These are phyloP conservation scores for Rhombomys opimus DNA, from an alignment of 2,113 vertebrate genomes.

Conservation along the genomic window DNA sequence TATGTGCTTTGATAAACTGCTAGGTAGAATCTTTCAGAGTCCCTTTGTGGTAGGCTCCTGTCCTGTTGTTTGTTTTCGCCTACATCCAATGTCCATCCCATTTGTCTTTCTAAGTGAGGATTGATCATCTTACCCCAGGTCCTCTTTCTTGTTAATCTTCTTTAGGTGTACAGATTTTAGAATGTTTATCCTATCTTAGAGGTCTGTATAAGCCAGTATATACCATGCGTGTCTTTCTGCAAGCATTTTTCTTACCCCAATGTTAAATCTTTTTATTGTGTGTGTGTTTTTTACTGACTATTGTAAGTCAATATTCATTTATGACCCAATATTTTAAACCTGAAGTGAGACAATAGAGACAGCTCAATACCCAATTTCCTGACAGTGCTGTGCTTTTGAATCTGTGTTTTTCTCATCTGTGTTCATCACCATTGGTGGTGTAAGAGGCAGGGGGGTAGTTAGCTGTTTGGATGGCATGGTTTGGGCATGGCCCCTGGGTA, in stretches of 20 bases:
- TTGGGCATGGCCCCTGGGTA: neutral
- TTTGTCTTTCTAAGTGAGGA: too few species aligned
- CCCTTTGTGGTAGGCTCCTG: too few species aligned
- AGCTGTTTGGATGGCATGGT: neutral
- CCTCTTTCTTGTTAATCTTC: too few species aligned
- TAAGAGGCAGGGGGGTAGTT: neutral
- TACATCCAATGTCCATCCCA: too few species aligned
- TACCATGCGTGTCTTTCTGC: too few species aligned
- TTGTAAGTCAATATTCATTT: conserved; percentile 31
- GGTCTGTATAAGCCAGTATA: too few species aligned
- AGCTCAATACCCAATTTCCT: neutral
- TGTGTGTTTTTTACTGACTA: neutral
- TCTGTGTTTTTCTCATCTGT: conserved; percentile 1
- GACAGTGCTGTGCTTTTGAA: neutral
- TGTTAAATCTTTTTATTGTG: neutral
- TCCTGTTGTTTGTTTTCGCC: too few species aligned
- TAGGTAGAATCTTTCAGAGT: too few species aligned
- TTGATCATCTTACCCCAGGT: too few species aligned
- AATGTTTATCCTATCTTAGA: too few species aligned
- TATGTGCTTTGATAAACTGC: too few species aligned
- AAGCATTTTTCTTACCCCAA: neutral
- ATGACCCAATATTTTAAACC: conserved; percentile 32
- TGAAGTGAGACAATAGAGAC: conserved; percentile 31
- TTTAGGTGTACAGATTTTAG: too few species aligned
- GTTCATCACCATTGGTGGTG: neutral